Base-by-base conservation (phyloP, 2,888 invertebrate species). In the Synergus gifuensis region DNA sequence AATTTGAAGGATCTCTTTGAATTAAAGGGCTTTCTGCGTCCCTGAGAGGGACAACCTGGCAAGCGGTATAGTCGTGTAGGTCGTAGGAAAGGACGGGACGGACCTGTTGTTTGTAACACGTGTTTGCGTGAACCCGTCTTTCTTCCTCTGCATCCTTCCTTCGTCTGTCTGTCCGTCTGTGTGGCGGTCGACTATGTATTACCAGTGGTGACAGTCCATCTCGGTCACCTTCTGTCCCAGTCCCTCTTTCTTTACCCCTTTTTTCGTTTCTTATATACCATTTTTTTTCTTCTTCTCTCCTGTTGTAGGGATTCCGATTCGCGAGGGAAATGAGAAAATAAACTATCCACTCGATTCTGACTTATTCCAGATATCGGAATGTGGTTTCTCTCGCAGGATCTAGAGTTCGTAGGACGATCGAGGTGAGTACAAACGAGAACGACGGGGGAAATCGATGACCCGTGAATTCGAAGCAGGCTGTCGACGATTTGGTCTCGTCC, bases 151-250 rank as follows among this genome's bases (percentile, higher is more conserved):
- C 12, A 63, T 69, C 54, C 44, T 12, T 73, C 64, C 44, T 79
- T 64, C 79, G 82, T 79, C 83, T 78, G 69, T 63, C 78, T 77
- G 67, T 76, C 73, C 58, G 36, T 81, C 85, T 85, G 82, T 85
- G 86, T 81, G 83, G 85, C 86, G 82, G 81, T 90, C 90, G 90
- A 90, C 90, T 90, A 91, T 91, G 90, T 91, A 91, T 90, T 90
- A 89, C 90, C 89, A 86, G 85, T 88, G 88, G 88, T 91, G 91
- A 91, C 91, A 91, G 91, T 91, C 87, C 90, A 89, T 91, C 91
- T 91, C 90, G 86, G 86, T 85, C 83, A 80, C 83, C 28, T 73
- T 78, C 79, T 79, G 79, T 82, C 80, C 78, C 80, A 81, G 79
- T 83, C 80, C 66, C 77, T 78, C 83, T 77, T 81, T 79, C 83